phyloP scores from a whole-genome alignment of 1,140 invertebrate genomes.

The Campoletis sonorensis region DNA sequence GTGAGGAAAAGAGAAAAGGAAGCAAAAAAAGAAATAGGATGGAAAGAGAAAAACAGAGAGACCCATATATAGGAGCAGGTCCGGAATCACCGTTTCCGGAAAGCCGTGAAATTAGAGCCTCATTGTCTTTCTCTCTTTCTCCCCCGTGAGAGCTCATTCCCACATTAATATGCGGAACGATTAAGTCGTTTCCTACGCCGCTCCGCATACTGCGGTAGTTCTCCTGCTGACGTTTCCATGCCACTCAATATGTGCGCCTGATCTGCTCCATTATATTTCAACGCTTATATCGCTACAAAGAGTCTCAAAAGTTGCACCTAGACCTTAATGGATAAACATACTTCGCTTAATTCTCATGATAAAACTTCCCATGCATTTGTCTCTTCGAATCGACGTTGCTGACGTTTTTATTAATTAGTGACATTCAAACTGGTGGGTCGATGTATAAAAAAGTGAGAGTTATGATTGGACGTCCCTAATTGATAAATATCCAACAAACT shows the following conservation, averaged over 20 bases:
- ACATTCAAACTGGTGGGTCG: too few species aligned
- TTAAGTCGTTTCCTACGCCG: constrained; percentile 52
- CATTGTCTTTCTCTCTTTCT: constrained; percentile 50
- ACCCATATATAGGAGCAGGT: constrained; percentile 24
- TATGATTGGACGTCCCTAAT: too few species aligned
- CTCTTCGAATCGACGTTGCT: too few species aligned
- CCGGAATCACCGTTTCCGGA: constrained; percentile 62
- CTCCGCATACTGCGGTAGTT: background rate
- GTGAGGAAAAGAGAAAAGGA: background rate
- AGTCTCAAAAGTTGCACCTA: background rate
- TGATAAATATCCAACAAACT: too few species aligned
- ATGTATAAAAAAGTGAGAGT: too few species aligned
- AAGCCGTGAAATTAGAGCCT: constrained; percentile 61
- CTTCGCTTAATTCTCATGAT: too few species aligned
- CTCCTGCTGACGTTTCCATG: background rate
- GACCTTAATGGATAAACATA: too few species aligned
- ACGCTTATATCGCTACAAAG: background rate
- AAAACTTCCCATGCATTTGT: too few species aligned
- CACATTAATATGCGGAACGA: constrained; percentile 57
- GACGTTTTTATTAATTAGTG: too few species aligned
- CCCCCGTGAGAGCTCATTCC: constrained; percentile 46
- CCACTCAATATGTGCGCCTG: constrained; percentile 3
- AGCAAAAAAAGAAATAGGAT: background rate
- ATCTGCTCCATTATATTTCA: constrained; percentile 15
- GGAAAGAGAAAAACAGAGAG: constrained; percentile 3